Evolutionary conservation across 2,797 vertebrate species (phyloP).

Genomic region (Pelobates cultripes): DNA sequence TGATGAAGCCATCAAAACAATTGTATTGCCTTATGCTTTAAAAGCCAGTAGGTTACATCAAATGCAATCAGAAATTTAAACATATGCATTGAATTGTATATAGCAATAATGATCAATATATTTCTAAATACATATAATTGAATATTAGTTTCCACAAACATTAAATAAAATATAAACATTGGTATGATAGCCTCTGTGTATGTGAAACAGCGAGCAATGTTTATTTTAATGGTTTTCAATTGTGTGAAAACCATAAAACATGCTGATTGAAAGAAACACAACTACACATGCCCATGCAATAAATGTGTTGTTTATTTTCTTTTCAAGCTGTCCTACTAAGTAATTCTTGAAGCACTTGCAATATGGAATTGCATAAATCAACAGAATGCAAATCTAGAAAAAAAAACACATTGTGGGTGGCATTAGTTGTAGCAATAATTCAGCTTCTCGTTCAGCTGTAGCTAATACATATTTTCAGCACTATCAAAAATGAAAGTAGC

Average conservation of each 20-base stretch:
- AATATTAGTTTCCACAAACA: too few relatives aligned
- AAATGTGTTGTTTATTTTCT: not conserved
- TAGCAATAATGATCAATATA: too few relatives aligned
- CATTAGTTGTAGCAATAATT: not conserved
- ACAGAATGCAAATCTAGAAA: not conserved
- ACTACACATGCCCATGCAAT: not conserved
- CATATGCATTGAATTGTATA: too few relatives aligned
- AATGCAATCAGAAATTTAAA: too few relatives aligned
- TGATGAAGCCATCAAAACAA: not conserved
- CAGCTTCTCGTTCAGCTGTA: not conserved
- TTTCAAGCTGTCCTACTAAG: not conserved
- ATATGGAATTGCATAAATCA: not conserved
- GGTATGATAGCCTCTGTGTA: too few relatives aligned
- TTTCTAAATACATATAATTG: too few relatives aligned
- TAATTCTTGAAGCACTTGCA: not conserved
- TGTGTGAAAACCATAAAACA: not conserved
- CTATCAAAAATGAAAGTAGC: slow-evolving; percentile 18
- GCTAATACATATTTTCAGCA: slow-evolving; percentile 1
- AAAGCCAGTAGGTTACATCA: too few relatives aligned
- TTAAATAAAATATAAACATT: too few relatives aligned
- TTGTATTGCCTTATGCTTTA: too few relatives aligned
- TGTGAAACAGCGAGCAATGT: too few relatives aligned
- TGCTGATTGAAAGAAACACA: not conserved
- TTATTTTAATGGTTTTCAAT: too few relatives aligned
- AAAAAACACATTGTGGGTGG: not conserved